These are phyloP conservation scores for Melanargia galathea DNA, from an alignment of 2,888 invertebrate species.

Conservation along the genomic window DNA sequence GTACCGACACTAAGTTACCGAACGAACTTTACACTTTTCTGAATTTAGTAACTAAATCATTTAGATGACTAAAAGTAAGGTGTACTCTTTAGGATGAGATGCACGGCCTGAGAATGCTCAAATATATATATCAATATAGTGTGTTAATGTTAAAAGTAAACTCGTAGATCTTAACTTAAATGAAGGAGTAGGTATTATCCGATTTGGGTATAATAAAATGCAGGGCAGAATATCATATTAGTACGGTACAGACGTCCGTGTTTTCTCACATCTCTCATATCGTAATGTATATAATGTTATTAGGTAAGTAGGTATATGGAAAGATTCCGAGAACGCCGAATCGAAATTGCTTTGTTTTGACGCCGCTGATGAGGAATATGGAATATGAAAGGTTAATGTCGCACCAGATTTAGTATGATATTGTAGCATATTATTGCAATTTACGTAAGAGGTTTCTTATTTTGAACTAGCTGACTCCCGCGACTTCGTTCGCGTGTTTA, in stretches of 20 bases:
- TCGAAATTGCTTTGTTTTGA: conserved; percentile 74
- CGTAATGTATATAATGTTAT: conserved; percentile 66
- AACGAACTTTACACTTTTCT: too few relatives aligned
- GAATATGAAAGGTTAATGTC: conserved; percentile 45
- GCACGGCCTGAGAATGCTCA: too few relatives aligned
- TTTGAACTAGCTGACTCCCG: neutral
- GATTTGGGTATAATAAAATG: conserved; percentile 50
- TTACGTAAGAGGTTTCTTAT: conserved; percentile 22
- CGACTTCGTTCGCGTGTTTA: too few relatives aligned
- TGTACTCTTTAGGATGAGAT: too few relatives aligned
- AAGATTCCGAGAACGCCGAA: conserved; percentile 55
- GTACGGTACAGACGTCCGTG: conserved; percentile 60
- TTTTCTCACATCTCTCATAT: conserved; percentile 70
- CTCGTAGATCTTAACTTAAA: neutral
- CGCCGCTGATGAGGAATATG: conserved; percentile 45
- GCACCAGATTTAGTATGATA: conserved; percentile 38
- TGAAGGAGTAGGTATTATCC: neutral
- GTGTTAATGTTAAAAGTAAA: neutral
- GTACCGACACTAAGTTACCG: too few relatives aligned
- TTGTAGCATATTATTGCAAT: conserved; percentile 27
- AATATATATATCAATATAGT: too few relatives aligned
- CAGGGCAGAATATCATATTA: conserved; percentile 57
- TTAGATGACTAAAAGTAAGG: too few relatives aligned
- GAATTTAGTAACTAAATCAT: too few relatives aligned
- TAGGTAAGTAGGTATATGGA: conserved; percentile 40